Evolutionary conservation across 2,888 invertebrate genomes (phyloP).

Genomic region (Eupsilia transversa): DNA sequence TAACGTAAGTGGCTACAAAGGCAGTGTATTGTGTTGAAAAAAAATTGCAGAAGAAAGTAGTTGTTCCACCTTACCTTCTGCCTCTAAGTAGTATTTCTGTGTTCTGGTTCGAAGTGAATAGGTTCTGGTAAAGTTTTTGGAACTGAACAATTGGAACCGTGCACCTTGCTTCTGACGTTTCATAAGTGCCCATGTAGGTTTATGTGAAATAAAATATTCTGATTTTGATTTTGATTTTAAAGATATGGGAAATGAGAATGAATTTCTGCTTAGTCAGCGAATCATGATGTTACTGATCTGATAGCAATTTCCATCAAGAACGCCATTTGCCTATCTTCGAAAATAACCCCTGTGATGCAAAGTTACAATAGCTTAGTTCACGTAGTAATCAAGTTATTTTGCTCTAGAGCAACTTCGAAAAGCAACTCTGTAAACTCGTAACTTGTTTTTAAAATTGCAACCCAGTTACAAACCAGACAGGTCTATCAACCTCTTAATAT

Average conservation of each 20-base stretch:
- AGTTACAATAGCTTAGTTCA: not conserved
- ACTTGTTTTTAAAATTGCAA: constrained; percentile 33
- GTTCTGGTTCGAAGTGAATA: too few relatives aligned
- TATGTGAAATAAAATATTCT: too few relatives aligned
- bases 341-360: not conserved
- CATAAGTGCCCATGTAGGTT: too few relatives aligned
- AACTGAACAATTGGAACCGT: too few relatives aligned
- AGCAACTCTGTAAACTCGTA: not conserved
- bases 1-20: constrained; percentile 17
- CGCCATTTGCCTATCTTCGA: not conserved
- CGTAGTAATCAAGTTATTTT: constrained; percentile 12
- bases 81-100: not conserved
- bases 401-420: not conserved
- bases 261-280: not conserved
- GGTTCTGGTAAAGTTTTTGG: too few relatives aligned
- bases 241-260: too few relatives aligned
- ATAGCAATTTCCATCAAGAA: not conserved
- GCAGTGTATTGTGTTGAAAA: not conserved
- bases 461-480: constrained; percentile 27
- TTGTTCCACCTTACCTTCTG: not conserved
- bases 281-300: not conserved
- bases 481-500: constrained; percentile 39
- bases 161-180: too few relatives aligned
- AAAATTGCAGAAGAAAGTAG: not conserved
- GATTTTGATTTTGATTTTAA: too few relatives aligned